Conservation (phyloP, 2,888 invertebrate species). For the Deilephila elpenor region DNA sequence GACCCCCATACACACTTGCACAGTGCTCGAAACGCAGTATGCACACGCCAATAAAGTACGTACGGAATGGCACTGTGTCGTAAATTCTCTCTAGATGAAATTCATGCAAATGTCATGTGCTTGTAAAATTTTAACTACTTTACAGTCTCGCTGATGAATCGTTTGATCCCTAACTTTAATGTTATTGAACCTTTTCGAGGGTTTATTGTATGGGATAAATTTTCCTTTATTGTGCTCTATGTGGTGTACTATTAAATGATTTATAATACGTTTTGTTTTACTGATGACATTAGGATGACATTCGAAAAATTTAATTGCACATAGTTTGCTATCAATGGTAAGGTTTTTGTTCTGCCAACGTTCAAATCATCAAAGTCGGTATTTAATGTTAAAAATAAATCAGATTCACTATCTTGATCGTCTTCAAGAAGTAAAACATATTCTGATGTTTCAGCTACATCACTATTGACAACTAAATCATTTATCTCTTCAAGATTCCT, state of each 20-base stretch:
- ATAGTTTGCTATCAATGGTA: too few species aligned
- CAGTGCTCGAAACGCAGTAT: constrained; percentile 14
- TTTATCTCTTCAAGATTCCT: neutral
- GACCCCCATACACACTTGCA: neutral
- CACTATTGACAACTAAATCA: too few species aligned
- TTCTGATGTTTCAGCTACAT: too few species aligned
- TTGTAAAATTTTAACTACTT: constrained; percentile 53
- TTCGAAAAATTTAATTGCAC: too few species aligned
- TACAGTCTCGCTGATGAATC: constrained; percentile 46
- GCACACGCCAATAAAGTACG: constrained; percentile 45
- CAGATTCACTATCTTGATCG: too few species aligned
- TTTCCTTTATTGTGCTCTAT: neutral
- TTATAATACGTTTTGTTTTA: too few species aligned
- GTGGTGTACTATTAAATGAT: too few species aligned
- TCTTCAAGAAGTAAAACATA: too few species aligned
- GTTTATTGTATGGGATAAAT: constrained; percentile 14
- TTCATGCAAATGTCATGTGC: constrained; percentile 60
- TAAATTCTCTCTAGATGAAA: constrained; percentile 57
- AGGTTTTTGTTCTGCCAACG: too few species aligned
- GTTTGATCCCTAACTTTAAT: constrained; percentile 34
- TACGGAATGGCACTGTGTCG: constrained; percentile 50
- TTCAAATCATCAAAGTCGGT: too few species aligned
- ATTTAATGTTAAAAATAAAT: too few species aligned
- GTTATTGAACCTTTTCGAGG: constrained; percentile 20
- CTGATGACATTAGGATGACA: too few species aligned